Evolutionary conservation across 2,113 vertebrate genomes (phyloP).

Genomic region (Maccullochella peelii): DNA sequence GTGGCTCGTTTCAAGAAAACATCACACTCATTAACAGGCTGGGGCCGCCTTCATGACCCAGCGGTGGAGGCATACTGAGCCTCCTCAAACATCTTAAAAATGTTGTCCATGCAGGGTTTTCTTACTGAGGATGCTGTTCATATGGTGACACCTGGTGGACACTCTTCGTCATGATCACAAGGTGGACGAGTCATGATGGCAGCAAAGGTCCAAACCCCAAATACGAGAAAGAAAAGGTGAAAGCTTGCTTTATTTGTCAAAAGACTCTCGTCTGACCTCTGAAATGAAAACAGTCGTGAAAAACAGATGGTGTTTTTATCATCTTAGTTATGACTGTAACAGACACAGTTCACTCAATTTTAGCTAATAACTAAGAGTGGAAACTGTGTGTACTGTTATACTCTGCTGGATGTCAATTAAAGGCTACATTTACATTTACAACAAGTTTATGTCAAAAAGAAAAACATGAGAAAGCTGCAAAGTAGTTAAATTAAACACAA

Average conservation of each 20-base stretch:
- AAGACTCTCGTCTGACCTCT: neutral
- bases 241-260: neutral
- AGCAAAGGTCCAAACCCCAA: neutral
- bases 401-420: neutral
- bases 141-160: conserved; percentile 65
- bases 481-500: neutral
- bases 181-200: neutral
- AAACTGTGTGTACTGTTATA: neutral
- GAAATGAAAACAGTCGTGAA: neutral
- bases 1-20: neutral
- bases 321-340: neutral
- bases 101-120: neutral
- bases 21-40: neutral
- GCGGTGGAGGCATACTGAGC: neutral
- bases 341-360: neutral
- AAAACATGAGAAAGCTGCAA: neutral
- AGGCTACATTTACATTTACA: neutral
- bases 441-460: neutral
- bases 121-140: neutral
- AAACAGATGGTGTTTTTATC: conserved; percentile 1
- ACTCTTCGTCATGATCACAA: neutral
- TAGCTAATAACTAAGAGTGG: neutral
- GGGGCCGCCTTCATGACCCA: neutral
- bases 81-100: conserved; percentile 8
- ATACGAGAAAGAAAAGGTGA: neutral